These are phyloP conservation scores for Rhyacichthys aspro DNA, from an alignment of 2,797 vertebrate genomes.

Conservation along the genomic window DNA sequence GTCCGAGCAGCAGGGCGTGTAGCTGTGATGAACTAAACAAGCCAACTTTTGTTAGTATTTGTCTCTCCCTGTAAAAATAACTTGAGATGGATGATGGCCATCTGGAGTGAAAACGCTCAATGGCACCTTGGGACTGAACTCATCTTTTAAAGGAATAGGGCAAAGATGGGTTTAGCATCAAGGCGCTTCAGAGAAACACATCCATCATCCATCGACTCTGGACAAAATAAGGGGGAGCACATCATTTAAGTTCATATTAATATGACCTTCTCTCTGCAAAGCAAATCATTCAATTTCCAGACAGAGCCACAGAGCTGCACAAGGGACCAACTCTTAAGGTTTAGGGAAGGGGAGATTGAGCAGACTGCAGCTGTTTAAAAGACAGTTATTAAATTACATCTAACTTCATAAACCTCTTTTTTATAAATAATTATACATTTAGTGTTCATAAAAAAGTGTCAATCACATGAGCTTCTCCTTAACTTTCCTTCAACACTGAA, in stretches of 20 bases:
- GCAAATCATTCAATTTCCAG: slow-evolving; percentile 26
- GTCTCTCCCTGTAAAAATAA: slow-evolving; percentile 8
- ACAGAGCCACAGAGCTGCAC: slow-evolving; percentile 68
- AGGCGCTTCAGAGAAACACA: slow-evolving; percentile 14
- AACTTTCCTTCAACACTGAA: slow-evolving; percentile 21
- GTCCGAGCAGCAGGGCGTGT: slow-evolving; percentile 5
- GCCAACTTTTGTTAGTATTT: slow-evolving; percentile 18
- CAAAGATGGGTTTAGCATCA: slow-evolving; percentile 19
- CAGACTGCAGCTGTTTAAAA: slow-evolving; percentile 74
- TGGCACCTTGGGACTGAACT: slow-evolving; percentile 16
- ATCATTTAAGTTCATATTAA: slow-evolving; percentile 26
- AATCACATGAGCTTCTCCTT: slow-evolving; percentile 8
- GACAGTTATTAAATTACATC: slow-evolving; percentile 28
- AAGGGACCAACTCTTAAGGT: background rate
- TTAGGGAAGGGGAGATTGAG: slow-evolving; percentile 46
- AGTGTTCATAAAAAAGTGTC: slow-evolving; percentile 53
- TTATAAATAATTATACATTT: slow-evolving; percentile 51
- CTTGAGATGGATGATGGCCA: background rate
- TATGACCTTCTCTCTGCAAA: slow-evolving; percentile 45
- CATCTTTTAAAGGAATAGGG: slow-evolving; percentile 11
- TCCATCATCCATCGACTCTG: slow-evolving; percentile 49
- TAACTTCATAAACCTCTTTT: slow-evolving; percentile 25
- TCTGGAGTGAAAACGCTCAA: background rate
- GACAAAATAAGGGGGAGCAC: slow-evolving; percentile 40
- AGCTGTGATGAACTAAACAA: slow-evolving; percentile 1